Base-by-base conservation (phyloP, 2,888 invertebrate species). In the Coelopa pilipes region DNA sequence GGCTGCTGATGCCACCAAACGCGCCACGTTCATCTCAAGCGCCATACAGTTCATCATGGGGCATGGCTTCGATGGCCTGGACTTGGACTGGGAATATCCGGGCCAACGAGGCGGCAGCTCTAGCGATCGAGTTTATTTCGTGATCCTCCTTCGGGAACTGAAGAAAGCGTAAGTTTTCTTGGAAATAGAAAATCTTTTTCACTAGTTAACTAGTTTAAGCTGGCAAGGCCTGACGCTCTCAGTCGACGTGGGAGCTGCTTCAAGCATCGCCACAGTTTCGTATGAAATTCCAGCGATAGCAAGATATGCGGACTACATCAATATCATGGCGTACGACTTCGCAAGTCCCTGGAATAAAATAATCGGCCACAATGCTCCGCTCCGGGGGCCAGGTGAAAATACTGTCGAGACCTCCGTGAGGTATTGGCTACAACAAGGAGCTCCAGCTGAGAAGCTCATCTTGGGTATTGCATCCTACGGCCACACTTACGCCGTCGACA, bases 61-160 rank as follows among this genome's bases (percentile, higher is more conserved):
- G 12, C 81, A 86, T 77, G 81, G 82, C 1, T 87, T 92, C 78
- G 90, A 92, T 81, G 92, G 92, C 1, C 80, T 92, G 2, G 92
- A 92, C 81, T 80, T 92, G 67, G 91, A 91, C 80, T 92, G 91
- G 87, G 91, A 91, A 80, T 92, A 91, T 82, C 92, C 91, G 0
- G 87, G 83, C 2, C 88, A 88, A 76, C 82, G 89, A 71, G 98
- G 97, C 12, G 97, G 97, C 0, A 97, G 97, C 97, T 10, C 74
- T 88, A 3, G 57, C 2, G 77, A 78, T 66, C 75, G 67, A n/a
- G 19, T 50, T 10, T 75, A 77, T 45, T 77, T 75, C 66, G 70
- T 72, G 0, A 80, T 80, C 0, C 78, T 82, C 9, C 50, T 83
- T 21, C 77, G 79, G 1, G 82, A 83, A 70, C 21, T 77, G 49